A percentile compares a stretch with the other conserved stretches of the same genome.
phyloP scores from a whole-genome alignment of 2,113 vertebrate species.

The Desmodus rotundus region DNA sequence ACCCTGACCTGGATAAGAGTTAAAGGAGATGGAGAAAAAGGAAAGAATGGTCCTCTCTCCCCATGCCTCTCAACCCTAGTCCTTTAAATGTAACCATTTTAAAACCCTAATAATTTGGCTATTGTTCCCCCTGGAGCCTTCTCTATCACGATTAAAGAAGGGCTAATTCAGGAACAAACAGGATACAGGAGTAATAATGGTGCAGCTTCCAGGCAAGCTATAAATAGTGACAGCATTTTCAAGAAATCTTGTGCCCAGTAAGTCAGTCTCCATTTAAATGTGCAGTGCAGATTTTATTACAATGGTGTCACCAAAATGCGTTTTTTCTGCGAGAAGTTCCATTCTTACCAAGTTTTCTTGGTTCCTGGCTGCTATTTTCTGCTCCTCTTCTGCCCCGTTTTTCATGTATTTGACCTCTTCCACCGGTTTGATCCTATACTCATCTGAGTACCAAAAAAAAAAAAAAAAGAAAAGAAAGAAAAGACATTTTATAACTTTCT shows the following conservation, averaged over 20 bases:
- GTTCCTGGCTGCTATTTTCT: slow-evolving; percentile 86
- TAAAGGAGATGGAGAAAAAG: background rate
- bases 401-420: slow-evolving; percentile 94
- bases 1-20: background rate
- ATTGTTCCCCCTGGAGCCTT: background rate
- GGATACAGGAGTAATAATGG: background rate
- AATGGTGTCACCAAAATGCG: slow-evolving; percentile 56
- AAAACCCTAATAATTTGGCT: slow-evolving; percentile 7
- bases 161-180: slow-evolving; percentile 74
- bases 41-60: background rate
- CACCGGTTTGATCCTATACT: slow-evolving; percentile 97
- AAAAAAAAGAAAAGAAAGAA: slow-evolving; percentile 55
- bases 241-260: slow-evolving; percentile 48
- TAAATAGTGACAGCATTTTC: slow-evolving; percentile 41
- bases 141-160: slow-evolving; percentile 60
- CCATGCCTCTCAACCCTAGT: background rate
- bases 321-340: slow-evolving; percentile 65
- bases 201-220: slow-evolving; percentile 60
- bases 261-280: background rate
- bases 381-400: slow-evolving; percentile 86
- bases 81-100: background rate
- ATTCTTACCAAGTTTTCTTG: slow-evolving; percentile 87
- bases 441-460: slow-evolving; percentile 83
- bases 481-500: slow-evolving; percentile 60
- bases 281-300: slow-evolving; percentile 48